Evolutionary conservation across 2,113 vertebrate species (phyloP).

Genomic region (Myotis lucifugus): DNA sequence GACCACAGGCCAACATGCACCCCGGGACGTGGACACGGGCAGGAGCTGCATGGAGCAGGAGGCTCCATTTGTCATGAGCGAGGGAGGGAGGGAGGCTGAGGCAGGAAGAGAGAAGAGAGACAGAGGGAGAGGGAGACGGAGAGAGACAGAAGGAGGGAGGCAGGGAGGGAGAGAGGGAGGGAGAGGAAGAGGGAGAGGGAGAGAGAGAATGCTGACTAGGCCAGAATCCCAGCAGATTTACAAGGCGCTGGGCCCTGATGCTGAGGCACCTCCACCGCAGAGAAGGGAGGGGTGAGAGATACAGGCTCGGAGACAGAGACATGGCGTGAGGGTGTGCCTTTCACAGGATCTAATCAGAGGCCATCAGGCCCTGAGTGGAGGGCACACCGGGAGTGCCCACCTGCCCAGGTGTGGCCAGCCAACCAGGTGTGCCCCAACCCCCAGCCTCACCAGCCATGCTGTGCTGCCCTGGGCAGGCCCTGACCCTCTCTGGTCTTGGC

Average conservation of each 20-base stretch:
- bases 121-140: constrained; percentile 37
- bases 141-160: constrained; percentile 38
- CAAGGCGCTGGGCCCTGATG: constrained; percentile 45
- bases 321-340: neutral
- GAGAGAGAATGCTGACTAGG: constrained; percentile 64
- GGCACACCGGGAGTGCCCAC: neutral
- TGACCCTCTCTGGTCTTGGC: neutral
- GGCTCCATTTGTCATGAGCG: neutral
- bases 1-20: fast-evolving
- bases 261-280: neutral
- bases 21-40: neutral
- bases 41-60: neutral
- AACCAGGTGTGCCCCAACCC: neutral
- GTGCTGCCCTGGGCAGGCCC: neutral
- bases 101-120: constrained; percentile 63
- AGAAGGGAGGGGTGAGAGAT: neutral
- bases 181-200: neutral
- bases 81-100: neutral
- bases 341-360: neutral
- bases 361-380: fast-evolving
- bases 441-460: neutral
- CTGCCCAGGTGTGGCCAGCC: neutral
- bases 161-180: neutral
- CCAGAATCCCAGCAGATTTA: constrained; percentile 73
- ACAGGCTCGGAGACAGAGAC: neutral